A percentile compares a stretch with the other conserved stretches of the same genome.
Evolutionary conservation across 2,797 vertebrate genomes (phyloP).

Genomic region (Myotis myotis): DNA sequence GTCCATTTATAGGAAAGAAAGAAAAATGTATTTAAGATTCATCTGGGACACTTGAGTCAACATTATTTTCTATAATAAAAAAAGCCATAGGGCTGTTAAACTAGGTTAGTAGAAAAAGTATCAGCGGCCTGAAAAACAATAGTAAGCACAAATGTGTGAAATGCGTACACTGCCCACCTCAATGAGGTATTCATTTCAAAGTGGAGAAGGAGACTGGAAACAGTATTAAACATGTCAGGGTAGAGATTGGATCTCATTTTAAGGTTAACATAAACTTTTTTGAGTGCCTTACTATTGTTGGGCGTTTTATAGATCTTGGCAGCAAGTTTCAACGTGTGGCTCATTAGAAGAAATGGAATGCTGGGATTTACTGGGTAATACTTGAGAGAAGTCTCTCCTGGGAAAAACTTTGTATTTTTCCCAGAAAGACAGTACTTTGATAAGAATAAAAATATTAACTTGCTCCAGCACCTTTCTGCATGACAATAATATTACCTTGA

Average conservation of each 20-base stretch:
- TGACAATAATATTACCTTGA: slow-evolving; percentile 53
- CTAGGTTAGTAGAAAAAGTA: slow-evolving; percentile 25
- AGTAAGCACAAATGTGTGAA: slow-evolving; percentile 42
- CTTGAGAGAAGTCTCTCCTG: slow-evolving; percentile 34
- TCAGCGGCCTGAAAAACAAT: slow-evolving; percentile 41
- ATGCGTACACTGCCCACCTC: not conserved
- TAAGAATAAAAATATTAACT: slow-evolving; percentile 57
- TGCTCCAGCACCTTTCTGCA: slow-evolving; percentile 48
- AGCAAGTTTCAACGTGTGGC: slow-evolving; percentile 46
- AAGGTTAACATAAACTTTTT: slow-evolving; percentile 43
- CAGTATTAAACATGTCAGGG: slow-evolving; percentile 45
- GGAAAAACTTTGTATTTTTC: slow-evolving; percentile 40
- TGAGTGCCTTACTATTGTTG: not conserved
- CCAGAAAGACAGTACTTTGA: slow-evolving; percentile 42
- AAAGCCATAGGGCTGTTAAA: slow-evolving; percentile 42
- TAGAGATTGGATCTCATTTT: slow-evolving; percentile 42
- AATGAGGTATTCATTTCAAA: slow-evolving; percentile 46
- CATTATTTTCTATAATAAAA: slow-evolving; percentile 57
- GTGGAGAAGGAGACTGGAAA: slow-evolving; percentile 8
- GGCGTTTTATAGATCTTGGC: slow-evolving; percentile 46
- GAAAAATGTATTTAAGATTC: slow-evolving; percentile 64
- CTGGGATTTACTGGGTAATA: slow-evolving; percentile 59
- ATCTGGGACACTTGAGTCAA: slow-evolving; percentile 23
- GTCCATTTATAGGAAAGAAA: slow-evolving; percentile 48
- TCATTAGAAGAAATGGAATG: slow-evolving; percentile 61